These are phyloP conservation scores for Mormoops blainvillei DNA, from an alignment of 2,113 vertebrate species.

Conservation along the genomic window DNA sequence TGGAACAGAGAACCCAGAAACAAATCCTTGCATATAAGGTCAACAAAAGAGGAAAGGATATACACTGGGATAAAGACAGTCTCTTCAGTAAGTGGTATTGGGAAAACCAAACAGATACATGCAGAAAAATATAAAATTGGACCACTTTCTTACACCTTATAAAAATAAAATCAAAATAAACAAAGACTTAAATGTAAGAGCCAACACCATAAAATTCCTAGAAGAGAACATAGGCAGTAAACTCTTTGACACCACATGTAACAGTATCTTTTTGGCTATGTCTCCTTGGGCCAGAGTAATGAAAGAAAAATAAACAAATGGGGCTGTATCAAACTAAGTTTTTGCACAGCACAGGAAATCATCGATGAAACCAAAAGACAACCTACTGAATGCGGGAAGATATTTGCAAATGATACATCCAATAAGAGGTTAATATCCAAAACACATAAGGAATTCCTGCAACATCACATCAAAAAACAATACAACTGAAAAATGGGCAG, in stretches of 20 bases:
- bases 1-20: neutral
- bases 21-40: neutral
- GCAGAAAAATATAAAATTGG: neutral
- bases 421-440: neutral
- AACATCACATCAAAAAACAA: neutral
- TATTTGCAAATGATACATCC: neutral
- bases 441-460: neutral
- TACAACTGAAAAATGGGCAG: neutral
- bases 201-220: neutral
- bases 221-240: neutral
- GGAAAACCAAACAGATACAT: neutral
- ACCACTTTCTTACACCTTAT: neutral
- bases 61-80: neutral
- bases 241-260: neutral
- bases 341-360: neutral
- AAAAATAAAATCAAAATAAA: neutral
- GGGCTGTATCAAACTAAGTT: neutral
- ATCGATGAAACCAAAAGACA: neutral
- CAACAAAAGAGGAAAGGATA: neutral
- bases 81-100: neutral
- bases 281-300: neutral
- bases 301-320: neutral
- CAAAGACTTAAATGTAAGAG: neutral
- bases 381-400: neutral
- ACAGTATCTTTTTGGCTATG: neutral